phyloP scores from a whole-genome alignment of 2,888 invertebrate species.

The Cancer borealis region DNA sequence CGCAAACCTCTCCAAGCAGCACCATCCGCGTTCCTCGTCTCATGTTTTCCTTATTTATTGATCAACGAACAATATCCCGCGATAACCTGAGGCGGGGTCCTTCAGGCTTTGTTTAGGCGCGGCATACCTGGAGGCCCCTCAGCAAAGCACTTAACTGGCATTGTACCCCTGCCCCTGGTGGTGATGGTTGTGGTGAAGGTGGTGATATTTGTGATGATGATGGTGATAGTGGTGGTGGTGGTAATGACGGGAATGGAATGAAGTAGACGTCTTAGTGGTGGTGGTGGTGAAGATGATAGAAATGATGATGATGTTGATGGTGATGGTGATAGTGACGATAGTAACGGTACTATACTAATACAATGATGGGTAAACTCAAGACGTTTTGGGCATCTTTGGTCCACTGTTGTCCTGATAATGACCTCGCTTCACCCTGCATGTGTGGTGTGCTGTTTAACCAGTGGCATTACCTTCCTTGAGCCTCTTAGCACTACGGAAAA shows the following conservation, averaged over 20 bases:
- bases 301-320: neutral
- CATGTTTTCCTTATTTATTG: slow-evolving; percentile 22
- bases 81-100: slow-evolving; percentile 31
- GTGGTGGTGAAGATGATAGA: neutral
- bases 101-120: slow-evolving; percentile 4
- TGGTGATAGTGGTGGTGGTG: neutral
- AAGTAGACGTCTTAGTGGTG: neutral
- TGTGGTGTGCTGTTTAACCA: too few relatives aligned
- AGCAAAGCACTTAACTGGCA: neutral
- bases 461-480: too few relatives aligned
- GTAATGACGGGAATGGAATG: neutral
- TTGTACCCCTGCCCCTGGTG: neutral
- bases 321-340: neutral
- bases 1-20: neutral
- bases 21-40: slow-evolving; percentile 22
- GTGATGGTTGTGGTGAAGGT: neutral
- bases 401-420: neutral
- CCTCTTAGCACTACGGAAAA: too few relatives aligned
- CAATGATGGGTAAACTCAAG: neutral
- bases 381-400: neutral
- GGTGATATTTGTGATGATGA: too few relatives aligned
- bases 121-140: neutral
- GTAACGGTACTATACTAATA: neutral
- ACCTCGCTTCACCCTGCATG: too few relatives aligned
- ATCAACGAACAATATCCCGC: slow-evolving; percentile 20